Conservation (phyloP, 2,113 vertebrate genomes). For the Xenopus tropicalis region UCB_Xtro_10.0 CM004451.2:779001-779500, state of each 20-base stretch:
- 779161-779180: neutral
- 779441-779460: neutral
- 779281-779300: neutral
- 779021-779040: too few relatives aligned
- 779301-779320: neutral
- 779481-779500: too few relatives aligned
- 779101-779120: too few relatives aligned
- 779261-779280: neutral
- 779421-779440: too few relatives aligned
- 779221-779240: neutral
- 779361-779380: neutral
- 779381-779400: neutral
- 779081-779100: too few relatives aligned
- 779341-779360: constrained; percentile 13
- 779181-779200: constrained; percentile 11
- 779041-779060: too few relatives aligned
- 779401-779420: constrained; percentile 11
- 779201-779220: neutral
- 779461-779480: too few relatives aligned
- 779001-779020: too few relatives aligned
- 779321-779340: constrained; percentile 5
- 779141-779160: neutral
- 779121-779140: neutral
- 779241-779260: constrained; percentile 9
- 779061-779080: too few relatives aligned